Evolutionary conservation across 2,113 vertebrate genomes (phyloP), one percentile per base, ranked within the genome.

Genomic region (Penelope pileata): DNA sequence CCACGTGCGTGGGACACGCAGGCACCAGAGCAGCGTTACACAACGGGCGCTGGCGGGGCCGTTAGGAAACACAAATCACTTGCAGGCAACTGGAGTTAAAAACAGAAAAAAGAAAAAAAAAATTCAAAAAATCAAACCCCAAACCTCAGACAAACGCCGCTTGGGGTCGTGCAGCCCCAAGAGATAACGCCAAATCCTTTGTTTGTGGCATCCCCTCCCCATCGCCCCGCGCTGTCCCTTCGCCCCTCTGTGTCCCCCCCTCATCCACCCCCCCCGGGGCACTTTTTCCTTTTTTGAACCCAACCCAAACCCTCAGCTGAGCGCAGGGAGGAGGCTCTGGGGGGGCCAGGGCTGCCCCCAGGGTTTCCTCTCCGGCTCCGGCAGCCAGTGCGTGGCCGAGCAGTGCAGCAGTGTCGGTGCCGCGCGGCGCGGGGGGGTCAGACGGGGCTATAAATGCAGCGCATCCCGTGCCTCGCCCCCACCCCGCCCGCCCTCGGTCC

Each of bases 191-290:
- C 62, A 4, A 50, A 7, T 2, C 0, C 67, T 1, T 5, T 2
- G 8, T 0, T 26, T 1, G 11, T 0, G 5, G 40, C 14, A 1
- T 24, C 38, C 1, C 9, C 0, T 8, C 42, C 34, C 2, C 15
- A 1, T 10, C 2, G 7, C 9, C 16, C 26, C 10, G 16, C 17
- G 38, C 12, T 54, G 51, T 22, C 56, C 50, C 50, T 23, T 19
- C 45, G 24, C 11, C 48, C 48, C 9, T 27, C 50, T 7, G 12
- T 6, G 12, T 6, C 50, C 50, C 50, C 50, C 21, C 50, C 24
- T 16, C 4, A 1, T 4, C 27, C 30, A 0, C 54, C 16, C 34
- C 10, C 1, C 18, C 53, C 12, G 34, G 36, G 40, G 5, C 19
- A 4, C 5, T 1, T 62, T 75, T 50, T 4, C 7, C 7, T 13